These are phyloP conservation scores for Crotalus viridis DNA, from an alignment of 2,113 vertebrate species.

Conservation along the genomic window DNA sequence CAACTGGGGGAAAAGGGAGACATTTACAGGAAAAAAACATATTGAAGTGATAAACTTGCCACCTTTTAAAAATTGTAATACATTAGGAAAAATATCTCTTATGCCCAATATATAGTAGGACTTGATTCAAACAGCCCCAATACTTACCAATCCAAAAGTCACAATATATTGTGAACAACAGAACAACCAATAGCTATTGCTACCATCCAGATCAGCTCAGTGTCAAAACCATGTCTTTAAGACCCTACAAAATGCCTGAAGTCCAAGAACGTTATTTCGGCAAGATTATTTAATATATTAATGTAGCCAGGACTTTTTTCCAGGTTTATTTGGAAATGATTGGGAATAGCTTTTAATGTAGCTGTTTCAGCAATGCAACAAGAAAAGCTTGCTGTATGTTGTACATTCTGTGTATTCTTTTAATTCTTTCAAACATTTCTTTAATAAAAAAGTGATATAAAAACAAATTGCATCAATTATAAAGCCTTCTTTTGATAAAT, in stretches of 20 bases:
- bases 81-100: background rate
- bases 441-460: background rate
- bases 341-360: background rate
- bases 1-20: background rate
- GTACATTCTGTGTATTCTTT: background rate
- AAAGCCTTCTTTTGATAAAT: background rate
- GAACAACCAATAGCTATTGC: background rate
- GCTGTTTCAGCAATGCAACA: background rate
- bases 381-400: background rate
- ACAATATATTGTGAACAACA: background rate
- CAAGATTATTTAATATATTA: background rate
- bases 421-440: background rate
- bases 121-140: background rate
- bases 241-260: background rate
- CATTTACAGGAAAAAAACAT: background rate
- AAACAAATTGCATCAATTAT: background rate
- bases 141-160: background rate
- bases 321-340: background rate
- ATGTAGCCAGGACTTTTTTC: background rate
- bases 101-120: background rate
- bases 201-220: background rate
- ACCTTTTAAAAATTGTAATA: background rate
- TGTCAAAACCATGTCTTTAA: background rate
- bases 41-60: background rate
- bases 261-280: background rate